Base-by-base conservation (phyloP, 2,888 invertebrate species). In the Euzetes globulus region DNA sequence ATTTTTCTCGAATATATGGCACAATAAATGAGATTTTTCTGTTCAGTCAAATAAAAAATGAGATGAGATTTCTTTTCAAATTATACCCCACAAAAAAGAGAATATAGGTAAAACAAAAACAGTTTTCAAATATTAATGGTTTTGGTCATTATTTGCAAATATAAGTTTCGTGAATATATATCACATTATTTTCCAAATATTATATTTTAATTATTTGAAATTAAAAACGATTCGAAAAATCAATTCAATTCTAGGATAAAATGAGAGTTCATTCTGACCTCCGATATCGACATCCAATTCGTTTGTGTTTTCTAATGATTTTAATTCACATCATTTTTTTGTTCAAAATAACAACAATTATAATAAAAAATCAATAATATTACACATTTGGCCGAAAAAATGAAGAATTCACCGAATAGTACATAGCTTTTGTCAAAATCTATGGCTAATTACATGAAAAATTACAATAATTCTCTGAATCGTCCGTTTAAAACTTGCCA, bases 321-420 rank as follows among this genome's bases (percentile, higher is more conserved):
- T 55, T 25, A 50, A 19, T 19, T 50, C 19, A 1, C 9, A 55
- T 55, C 11, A 19, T 52, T n/a, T 19, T 52, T 5, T 50, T 19
- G 4, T 50, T 50, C 2, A 19, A 19, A 50, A 50, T 50, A 50
- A 50, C 50, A 50, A 55, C 41, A 41, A 41, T 9, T 41, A 55
- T 55, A 22, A 55, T 55, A 55, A 55, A 2, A 55, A 55, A 52
- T 19, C 9, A 50, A n/a, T 50, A 22, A 22, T 55, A 55, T 55
- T 55, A 55, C 55, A 68, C 15, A 27, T 68, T 68, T 68, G 68
- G 68, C 68, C 6, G n/a, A n/a, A 37, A 19, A 37, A 19, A 41
- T 55, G 68, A 68, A 68, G 41, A 68, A 68, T 68, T 68, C 68
- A 68, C 68, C 68, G 41, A 68, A 68, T 33, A 65, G 25, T 65